These are phyloP conservation scores for Drosophila athabasca DNA, from an alignment of 1,140 invertebrate species.

Conservation along the genomic window DNA sequence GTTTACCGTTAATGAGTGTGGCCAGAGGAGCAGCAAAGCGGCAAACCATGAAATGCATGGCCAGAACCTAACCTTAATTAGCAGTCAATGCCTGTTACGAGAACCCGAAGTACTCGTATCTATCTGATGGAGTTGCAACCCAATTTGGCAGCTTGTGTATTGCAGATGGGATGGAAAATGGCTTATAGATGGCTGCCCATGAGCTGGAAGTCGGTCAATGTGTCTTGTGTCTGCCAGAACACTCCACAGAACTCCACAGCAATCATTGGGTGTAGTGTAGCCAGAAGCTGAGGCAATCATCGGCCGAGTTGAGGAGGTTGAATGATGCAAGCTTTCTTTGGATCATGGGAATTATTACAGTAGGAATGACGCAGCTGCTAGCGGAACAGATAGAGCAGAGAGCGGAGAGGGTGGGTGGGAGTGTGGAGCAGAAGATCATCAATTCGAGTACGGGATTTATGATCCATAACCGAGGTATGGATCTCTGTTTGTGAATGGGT, in stretches of 20 bases:
- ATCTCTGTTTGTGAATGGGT: neutral
- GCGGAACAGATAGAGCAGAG: slow-evolving; percentile 3
- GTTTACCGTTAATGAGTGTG: slow-evolving; percentile 67
- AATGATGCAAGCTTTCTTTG: neutral
- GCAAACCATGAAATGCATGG: slow-evolving; percentile 34
- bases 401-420: too few species aligned
- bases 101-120: neutral
- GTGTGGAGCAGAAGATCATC: neutral
- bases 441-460: slow-evolving; percentile 25
- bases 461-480: slow-evolving; percentile 8
- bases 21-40: slow-evolving; percentile 34
- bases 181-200: neutral
- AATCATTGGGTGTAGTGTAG: slow-evolving; percentile 7
- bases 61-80: slow-evolving; percentile 58
- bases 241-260: neutral
- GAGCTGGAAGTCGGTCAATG: slow-evolving; percentile 29
- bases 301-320: too few species aligned
- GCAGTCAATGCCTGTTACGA: slow-evolving; percentile 18
- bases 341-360: slow-evolving; percentile 7
- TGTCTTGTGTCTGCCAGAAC: slow-evolving; percentile 32
- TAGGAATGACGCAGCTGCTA: slow-evolving; percentile 6
- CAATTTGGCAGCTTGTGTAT: slow-evolving; percentile 23
- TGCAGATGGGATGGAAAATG: too few species aligned
- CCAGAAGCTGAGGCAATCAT: slow-evolving; percentile 8
- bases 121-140: neutral